phyloP scores from a whole-genome alignment of 1,140 invertebrate species.

The Lysiphlebus fabarum region DNA sequence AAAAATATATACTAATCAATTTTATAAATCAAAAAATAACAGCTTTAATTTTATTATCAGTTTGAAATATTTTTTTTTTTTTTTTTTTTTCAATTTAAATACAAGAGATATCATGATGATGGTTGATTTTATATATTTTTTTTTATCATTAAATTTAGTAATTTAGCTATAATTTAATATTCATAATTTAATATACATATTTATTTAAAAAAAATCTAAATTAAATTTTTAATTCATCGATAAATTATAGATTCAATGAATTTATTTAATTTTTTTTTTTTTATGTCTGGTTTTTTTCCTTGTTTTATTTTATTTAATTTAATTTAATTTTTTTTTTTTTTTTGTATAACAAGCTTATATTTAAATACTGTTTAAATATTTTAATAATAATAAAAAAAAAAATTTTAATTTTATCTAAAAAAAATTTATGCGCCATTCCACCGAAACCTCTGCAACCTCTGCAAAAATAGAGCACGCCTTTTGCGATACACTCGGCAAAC shows the following conservation, averaged over 20 bases:
- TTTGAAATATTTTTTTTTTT: too few relatives aligned
- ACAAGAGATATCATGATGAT: constrained; percentile 34
- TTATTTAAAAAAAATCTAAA: not conserved
- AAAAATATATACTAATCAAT: too few relatives aligned
- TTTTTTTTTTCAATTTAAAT: too few relatives aligned
- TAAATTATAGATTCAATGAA: too few relatives aligned
- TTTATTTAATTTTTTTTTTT: not conserved
- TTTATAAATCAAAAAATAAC: too few relatives aligned
- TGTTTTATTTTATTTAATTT: not conserved
- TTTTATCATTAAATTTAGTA: not conserved
- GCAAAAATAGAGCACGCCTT: constrained; percentile 31
- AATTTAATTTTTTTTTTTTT: not conserved
- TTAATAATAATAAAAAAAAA: constrained; percentile 14
- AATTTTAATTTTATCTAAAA: constrained; percentile 20
- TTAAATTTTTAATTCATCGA: too few relatives aligned
- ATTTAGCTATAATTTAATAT: too few relatives aligned
- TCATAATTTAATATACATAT: too few relatives aligned
- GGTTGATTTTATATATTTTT: constrained; percentile 32
- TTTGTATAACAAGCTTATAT: constrained; percentile 10
- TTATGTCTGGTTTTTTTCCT: not conserved
- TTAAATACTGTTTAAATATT: not conserved
- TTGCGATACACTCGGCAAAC: constrained; percentile 26
- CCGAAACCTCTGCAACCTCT: constrained; percentile 28
- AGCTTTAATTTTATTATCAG: too few relatives aligned
- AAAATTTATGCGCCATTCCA: constrained; percentile 20